Evolutionary conservation across 2,888 invertebrate species (phyloP), one percentile per base, ranked within the genome.

Genomic region (Scaptomyza reducta): DNA sequence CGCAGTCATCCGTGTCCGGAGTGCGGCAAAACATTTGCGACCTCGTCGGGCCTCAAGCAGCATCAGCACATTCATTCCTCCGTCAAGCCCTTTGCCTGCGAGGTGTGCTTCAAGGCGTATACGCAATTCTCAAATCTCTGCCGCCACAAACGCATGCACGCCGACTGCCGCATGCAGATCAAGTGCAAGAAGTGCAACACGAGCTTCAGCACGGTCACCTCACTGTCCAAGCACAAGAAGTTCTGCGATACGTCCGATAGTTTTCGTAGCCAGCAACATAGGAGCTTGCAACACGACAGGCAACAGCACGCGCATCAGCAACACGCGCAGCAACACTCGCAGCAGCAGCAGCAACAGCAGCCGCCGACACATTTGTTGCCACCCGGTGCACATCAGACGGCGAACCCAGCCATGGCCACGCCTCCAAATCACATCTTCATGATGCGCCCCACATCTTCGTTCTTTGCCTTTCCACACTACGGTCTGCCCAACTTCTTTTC

Each of bases 71-170:
- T 99, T 88, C 99, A 99, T 94, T 97, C 97, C 89, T 97, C 97
- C 90, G 96, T 98, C 79, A 99, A 99, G 92, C 99, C 99, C 4
- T 99, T 99, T 93, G 96, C 96, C 94, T 98, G 98, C 92, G 97
- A 97, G 91, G 97, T 98, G 78, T 99, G 99, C 93, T 96, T 96
- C 90, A 99, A 99, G 95, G 96, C 98, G 10, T 99, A 99, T 93
- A 99, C 99, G 3, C 99, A 99, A 93, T 99, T 99, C 92, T 99
- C 99, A 40, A 99, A 99, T 92, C 94, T 99, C 89, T 99, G 99
- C 91, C 96, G 99, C n/a, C 99, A 99, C 93, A 98, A 98, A 91
- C 97, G 99, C 62, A 99, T 99, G 98, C 99, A 99, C 93, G 95
- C 96, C 57, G 96, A 97, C 90, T 99, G 99, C 92, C 96, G 98